Conservation (phyloP, 2,113 vertebrate genomes). For the Sorex fumeus region DNA sequence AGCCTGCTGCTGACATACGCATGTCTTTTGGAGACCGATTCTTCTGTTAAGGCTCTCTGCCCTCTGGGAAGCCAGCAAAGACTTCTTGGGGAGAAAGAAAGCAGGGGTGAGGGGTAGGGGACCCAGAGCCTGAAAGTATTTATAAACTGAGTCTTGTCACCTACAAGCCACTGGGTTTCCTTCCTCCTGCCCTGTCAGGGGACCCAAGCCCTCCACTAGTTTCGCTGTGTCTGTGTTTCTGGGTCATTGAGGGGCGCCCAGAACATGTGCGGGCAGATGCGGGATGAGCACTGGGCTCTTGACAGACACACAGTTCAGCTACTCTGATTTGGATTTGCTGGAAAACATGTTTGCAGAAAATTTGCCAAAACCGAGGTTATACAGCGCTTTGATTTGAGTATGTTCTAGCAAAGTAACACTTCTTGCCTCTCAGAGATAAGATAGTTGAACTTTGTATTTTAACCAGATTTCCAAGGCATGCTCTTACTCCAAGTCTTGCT, state of each 20-base stretch:
- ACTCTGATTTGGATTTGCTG: neutral
- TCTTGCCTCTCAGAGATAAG: constrained; percentile 57
- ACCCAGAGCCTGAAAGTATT: no score
- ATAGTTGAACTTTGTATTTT: constrained; percentile 31
- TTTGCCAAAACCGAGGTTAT: neutral
- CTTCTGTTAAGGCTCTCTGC: neutral
- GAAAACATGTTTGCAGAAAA: neutral
- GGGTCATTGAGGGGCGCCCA: no score
- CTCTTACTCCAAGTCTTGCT: constrained; percentile 56
- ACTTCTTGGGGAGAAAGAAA: neutral
- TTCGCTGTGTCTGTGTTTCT: no score
- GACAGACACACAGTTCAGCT: no score
- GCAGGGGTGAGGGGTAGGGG: neutral
- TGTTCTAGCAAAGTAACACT: neutral
- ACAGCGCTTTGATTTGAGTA: neutral
- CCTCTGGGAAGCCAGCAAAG: neutral
- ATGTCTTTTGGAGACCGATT: no score
- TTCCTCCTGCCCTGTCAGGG: no score
- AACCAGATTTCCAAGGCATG: constrained; percentile 13
- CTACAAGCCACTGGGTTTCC: no score
- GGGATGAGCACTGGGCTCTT: no score
- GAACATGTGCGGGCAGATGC: no score
- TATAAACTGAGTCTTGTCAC: no score
- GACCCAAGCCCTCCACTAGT: no score
- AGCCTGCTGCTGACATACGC: no score